Conservation (phyloP, 1,140 invertebrate species). For the Notospermus geniculatus region DNA sequence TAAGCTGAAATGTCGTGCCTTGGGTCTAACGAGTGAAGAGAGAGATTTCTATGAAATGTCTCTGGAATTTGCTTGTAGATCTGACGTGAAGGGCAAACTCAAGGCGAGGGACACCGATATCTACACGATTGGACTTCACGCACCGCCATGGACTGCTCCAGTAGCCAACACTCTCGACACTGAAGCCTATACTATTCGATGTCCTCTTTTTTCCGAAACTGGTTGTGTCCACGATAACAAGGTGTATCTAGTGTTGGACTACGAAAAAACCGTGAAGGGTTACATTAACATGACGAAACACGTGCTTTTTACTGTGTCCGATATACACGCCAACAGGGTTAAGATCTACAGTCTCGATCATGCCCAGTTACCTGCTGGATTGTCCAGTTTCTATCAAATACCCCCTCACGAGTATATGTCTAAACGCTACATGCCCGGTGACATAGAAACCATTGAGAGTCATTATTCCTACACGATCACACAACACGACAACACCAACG, state of each 20-base stretch:
- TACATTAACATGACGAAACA: slow-evolving; percentile 3
- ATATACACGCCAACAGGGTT: not conserved
- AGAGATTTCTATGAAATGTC: slow-evolving; percentile 7
- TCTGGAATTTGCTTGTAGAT: slow-evolving; percentile 7
- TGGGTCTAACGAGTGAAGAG: slow-evolving; percentile 6
- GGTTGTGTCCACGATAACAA: slow-evolving; percentile 9
- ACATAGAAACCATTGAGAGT: not conserved
- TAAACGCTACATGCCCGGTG: slow-evolving; percentile 1
- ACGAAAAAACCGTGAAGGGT: slow-evolving; percentile 4
- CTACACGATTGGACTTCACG: not conserved
- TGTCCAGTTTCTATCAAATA: slow-evolving; percentile 6
- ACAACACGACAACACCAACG: not conserved
- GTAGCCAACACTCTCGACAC: slow-evolving; percentile 7
- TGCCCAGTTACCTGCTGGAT: not conserved
- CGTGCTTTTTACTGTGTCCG: slow-evolving; percentile 2
- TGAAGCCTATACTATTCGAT: not conserved
- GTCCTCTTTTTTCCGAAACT: slow-evolving; percentile 10
- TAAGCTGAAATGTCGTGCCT: slow-evolving; percentile 8
- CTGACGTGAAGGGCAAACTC: not conserved
- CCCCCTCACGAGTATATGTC: slow-evolving; percentile 6
- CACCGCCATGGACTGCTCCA: slow-evolving; percentile 2
- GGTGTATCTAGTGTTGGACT: slow-evolving; percentile 6
- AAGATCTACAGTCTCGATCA: slow-evolving; percentile 8
- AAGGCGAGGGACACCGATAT: slow-evolving; percentile 2
- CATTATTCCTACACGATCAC: slow-evolving; percentile 1